Percentiles rank a stretch among this genome's conserved stretches.
Conservation (phyloP, 2,113 vertebrate species). For the Pollimyrus isidori region DNA sequence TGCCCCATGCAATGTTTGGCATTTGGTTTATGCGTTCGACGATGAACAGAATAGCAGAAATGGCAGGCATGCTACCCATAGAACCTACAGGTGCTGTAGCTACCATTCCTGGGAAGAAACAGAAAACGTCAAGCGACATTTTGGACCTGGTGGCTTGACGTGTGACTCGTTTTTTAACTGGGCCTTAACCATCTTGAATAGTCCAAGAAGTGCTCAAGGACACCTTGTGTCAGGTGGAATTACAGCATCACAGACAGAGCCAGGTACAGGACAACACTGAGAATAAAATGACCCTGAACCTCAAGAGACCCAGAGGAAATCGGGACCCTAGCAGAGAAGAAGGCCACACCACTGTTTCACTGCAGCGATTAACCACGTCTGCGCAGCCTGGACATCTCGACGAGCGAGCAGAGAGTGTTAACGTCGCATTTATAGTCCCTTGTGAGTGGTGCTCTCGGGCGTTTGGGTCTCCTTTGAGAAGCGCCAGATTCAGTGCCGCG, state of each 20-base stretch:
- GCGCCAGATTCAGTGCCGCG: not conserved
- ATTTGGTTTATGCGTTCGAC: not conserved
- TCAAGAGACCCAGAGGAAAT: not conserved
- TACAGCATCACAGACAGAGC: not conserved
- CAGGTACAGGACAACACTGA: not conserved
- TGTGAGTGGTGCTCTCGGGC: not conserved
- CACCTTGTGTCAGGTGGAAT: not conserved
- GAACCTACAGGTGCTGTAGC: not conserved
- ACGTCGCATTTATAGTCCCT: not conserved
- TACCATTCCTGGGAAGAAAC: constrained; percentile 32
- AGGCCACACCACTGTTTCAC: not conserved
- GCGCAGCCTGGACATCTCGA: not conserved
- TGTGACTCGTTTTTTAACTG: constrained; percentile 21
- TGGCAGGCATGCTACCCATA: not conserved
- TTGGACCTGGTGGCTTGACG: constrained; percentile 27
- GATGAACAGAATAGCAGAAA: not conserved
- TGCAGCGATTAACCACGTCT: not conserved
- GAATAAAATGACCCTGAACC: not conserved
- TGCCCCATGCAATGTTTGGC: not conserved
- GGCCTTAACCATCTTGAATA: not conserved
- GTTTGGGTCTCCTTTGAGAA: not conserved
- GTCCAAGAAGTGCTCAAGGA: not conserved
- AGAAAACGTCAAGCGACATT: constrained; percentile 44
- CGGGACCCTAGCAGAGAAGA: not conserved
- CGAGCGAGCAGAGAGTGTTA: not conserved